Base-by-base conservation (phyloP, 2,888 invertebrate species). In the Acleris literana region DNA sequence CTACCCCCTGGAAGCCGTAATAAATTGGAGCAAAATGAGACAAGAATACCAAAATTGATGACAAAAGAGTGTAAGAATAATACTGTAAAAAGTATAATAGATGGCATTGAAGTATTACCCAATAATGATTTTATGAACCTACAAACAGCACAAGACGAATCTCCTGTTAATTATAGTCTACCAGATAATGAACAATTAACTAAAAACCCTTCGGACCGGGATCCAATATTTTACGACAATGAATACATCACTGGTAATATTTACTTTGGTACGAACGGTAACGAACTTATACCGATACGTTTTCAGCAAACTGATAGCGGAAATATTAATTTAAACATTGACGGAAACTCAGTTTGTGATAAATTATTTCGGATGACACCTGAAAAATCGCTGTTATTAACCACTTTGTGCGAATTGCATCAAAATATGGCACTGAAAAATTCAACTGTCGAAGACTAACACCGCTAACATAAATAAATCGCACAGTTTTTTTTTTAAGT, bases 11-110 rank as follows among this genome's bases (percentile, higher is more conserved):
- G 68, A 13, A 29, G 48, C 16, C 72, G 72, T 11, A 29, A 22
- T 49, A 7, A 39, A 7, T 69, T 69, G 22, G 39, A 53, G 0
- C 80, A 83, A 70, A 70, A 68, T 29, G 72, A 81, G n/a, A 58
- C 76, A n/a, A 60, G 54, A 18, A 70, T 83, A 68, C 72, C 79
- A 5, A 77, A 73, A 69, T 74, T 83, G 55, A 65, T 76, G 18
- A 80, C 79, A 1, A 79, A 69, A 33, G 84, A 84, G 70, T 71
- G 72, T 58, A 60, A 71, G 51, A 82, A 83, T 70, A 72, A 76
- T 49, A 78, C 76, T 1, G 39, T 81, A 9, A 29, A 69, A 18
- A 83, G 76, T 60, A 51, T 64, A 20, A 55, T 81, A 20, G 74
- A 76, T 54, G 82, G 77, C 11, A 73, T 69, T 22, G 84, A 84